phyloP scores from a whole-genome alignment of 1,140 invertebrate genomes.

The Nasonia giraulti region DNA sequence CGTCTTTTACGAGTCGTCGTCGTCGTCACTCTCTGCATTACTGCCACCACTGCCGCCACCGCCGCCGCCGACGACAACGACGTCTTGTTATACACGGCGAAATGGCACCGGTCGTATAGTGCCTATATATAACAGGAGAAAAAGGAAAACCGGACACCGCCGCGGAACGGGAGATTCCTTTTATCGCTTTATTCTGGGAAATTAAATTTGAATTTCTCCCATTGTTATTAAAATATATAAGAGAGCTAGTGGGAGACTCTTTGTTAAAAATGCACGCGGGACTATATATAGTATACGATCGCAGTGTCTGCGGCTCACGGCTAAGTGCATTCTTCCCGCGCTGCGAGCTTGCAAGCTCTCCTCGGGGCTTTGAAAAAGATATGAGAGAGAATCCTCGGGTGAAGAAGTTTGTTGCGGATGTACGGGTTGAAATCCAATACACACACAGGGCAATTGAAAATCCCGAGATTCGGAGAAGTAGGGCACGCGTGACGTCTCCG shows the following conservation, averaged over 20 bases:
- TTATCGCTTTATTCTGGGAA: not conserved
- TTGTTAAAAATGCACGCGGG: not conserved
- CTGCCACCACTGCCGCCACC: not conserved
- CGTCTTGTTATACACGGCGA: conserved; percentile 29
- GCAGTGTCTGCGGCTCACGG: not conserved
- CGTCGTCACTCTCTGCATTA: conserved; percentile 1
- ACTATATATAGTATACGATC: too few relatives aligned
- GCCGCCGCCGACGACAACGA: not conserved
- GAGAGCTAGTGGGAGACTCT: not conserved
- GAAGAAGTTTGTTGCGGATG: not conserved
- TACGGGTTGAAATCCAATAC: not conserved
- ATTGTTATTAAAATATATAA: conserved; percentile 28
- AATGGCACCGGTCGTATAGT: conserved; percentile 8
- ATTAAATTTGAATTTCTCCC: conserved; percentile 22
- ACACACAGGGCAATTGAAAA: not conserved
- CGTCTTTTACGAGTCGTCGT: conserved; percentile 10
- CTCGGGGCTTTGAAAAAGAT: not conserved
- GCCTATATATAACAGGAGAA: not conserved
- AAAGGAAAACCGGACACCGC: not conserved
- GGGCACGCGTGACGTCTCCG: not conserved
- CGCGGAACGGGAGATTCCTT: conserved; percentile 17
- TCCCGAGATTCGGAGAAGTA: not conserved
- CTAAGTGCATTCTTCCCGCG: not conserved
- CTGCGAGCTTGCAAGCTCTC: too few relatives aligned
- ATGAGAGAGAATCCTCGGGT: not conserved